A percentile compares a stretch with the other conserved stretches of the same genome.
Conservation (phyloP, 2,113 vertebrate species). For the Dissostichus mawsoni region DNA sequence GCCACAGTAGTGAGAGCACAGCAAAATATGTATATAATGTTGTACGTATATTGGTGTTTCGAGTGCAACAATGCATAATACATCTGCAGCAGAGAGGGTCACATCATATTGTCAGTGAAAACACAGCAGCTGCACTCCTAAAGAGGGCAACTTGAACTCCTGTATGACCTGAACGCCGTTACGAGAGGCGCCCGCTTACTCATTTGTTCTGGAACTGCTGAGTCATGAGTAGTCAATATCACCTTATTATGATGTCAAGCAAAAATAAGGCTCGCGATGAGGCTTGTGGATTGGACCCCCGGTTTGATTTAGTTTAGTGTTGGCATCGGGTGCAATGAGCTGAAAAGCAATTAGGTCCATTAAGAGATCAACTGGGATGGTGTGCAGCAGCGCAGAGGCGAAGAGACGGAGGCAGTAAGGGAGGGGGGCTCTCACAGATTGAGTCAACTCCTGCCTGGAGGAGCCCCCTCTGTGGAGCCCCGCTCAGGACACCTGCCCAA, state of each 20-base stretch:
- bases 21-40: background rate
- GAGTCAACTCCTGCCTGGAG: constrained; percentile 57
- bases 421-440: constrained; percentile 57
- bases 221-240: constrained; percentile 69
- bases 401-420: constrained; percentile 32
- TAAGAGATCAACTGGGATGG: constrained; percentile 74
- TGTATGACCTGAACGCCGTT: constrained; percentile 18
- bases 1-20: background rate
- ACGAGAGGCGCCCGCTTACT: constrained; percentile 19
- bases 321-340: constrained; percentile 70
- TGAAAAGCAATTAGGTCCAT: constrained; percentile 77
- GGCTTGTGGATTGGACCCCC: constrained; percentile 41
- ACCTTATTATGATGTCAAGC: constrained; percentile 67
- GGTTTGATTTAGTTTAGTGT: constrained; percentile 70
- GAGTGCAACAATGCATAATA: constrained; percentile 8
- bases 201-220: constrained; percentile 56
- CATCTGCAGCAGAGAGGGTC: constrained; percentile 1
- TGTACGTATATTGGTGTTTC: background rate
- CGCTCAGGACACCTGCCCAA: constrained; percentile 46
- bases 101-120: constrained; percentile 14
- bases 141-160: constrained; percentile 46
- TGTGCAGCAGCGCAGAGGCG: constrained; percentile 29
- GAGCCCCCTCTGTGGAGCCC: constrained; percentile 44
- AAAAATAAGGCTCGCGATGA: constrained; percentile 42
- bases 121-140: constrained; percentile 22